phyloP scores from a whole-genome alignment of 2,113 vertebrate genomes.

The Periophthalmodon schlosseri region DNA sequence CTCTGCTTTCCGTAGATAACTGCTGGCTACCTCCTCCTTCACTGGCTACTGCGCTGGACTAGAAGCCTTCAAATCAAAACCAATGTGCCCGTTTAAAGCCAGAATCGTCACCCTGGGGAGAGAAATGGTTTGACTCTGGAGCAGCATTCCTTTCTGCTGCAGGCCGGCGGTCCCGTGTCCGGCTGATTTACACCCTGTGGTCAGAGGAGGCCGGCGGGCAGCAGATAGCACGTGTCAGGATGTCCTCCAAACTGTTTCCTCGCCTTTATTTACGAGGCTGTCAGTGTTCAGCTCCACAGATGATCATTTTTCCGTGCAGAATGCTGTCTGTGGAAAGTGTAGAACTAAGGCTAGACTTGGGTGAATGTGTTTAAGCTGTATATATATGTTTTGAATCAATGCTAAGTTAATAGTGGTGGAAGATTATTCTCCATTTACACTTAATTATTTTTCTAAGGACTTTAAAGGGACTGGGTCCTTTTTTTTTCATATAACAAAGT shows the following conservation, averaged over 20 bases:
- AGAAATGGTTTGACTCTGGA: slow-evolving; percentile 12
- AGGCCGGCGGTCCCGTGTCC: slow-evolving; percentile 16
- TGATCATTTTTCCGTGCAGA: slow-evolving; percentile 80
- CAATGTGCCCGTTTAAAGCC: slow-evolving; percentile 13
- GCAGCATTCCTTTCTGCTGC: slow-evolving; percentile 21
- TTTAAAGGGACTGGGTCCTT: too few species aligned
- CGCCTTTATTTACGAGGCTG: slow-evolving; percentile 72
- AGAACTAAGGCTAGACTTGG: not conserved
- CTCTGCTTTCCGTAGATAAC: slow-evolving; percentile 57
- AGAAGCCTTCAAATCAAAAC: slow-evolving; percentile 15
- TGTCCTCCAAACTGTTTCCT: slow-evolving; percentile 69
- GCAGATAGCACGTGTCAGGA: slow-evolving; percentile 71
- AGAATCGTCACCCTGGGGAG: slow-evolving; percentile 15
- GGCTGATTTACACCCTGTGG: slow-evolving; percentile 68
- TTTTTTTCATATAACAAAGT: too few species aligned
- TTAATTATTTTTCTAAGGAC: too few species aligned
- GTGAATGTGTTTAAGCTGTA: not conserved
- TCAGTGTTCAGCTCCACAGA: slow-evolving; percentile 60
- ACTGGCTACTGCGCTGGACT: slow-evolving; percentile 22
- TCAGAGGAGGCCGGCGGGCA: slow-evolving; percentile 50
- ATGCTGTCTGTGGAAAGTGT: slow-evolving; percentile 41
- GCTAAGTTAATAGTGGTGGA: too few species aligned
- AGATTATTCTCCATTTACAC: not conserved
- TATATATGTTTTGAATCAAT: too few species aligned
- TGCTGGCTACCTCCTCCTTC: slow-evolving; percentile 27